Evolutionary conservation across 2,888 invertebrate species (phyloP).

Genomic region (Philereme vetulata): DNA sequence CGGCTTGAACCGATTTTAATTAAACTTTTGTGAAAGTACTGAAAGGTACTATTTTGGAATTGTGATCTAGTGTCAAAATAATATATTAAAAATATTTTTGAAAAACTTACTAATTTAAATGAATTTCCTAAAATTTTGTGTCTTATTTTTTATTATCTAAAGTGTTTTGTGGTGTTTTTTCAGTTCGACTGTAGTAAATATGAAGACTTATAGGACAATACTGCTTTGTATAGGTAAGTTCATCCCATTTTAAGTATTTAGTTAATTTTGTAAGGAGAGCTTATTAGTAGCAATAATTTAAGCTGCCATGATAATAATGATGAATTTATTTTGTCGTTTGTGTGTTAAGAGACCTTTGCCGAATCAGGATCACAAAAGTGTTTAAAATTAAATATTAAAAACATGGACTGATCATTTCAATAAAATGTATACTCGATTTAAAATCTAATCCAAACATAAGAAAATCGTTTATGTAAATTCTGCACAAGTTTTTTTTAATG

Average conservation of each 20-base stretch:
- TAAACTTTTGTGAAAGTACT: constrained; percentile 70
- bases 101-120: not conserved
- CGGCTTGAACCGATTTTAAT: constrained; percentile 51
- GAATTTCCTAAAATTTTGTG: not conserved
- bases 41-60: constrained; percentile 56
- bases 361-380: no score
- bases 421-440: no score
- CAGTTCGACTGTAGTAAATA: constrained; percentile 74
- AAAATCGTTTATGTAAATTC: no score
- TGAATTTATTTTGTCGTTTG: no score
- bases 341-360: no score
- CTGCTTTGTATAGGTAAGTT: constrained; percentile 72
- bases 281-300: not conserved
- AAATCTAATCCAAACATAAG: no score
- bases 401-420: no score
- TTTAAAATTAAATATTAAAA: no score
- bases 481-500: no score
- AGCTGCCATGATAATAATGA: no score
- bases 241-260: not conserved
- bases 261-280: not conserved
- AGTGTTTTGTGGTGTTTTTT: constrained; percentile 55
- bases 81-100: not conserved
- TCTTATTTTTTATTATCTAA: constrained; percentile 27
- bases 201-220: constrained; percentile 66
- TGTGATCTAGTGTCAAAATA: no score